Conservation (phyloP, 2,113 vertebrate species). For the Calidris pygmaea region DNA sequence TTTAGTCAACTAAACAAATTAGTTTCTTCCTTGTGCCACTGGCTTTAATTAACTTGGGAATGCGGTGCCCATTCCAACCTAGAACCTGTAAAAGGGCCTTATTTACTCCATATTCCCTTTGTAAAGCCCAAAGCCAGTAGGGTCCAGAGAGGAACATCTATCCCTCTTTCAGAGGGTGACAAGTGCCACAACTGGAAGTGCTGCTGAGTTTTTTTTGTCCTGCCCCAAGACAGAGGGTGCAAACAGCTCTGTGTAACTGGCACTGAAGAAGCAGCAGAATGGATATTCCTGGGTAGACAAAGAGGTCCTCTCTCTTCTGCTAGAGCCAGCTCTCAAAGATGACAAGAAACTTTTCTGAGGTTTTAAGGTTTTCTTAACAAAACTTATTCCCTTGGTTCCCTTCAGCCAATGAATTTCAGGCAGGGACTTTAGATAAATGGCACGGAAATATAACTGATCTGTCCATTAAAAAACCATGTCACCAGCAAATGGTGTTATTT, state of each 20-base stretch:
- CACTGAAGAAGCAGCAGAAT: neutral
- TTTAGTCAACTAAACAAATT: neutral
- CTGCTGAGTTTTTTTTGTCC: neutral
- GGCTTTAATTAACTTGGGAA: neutral
- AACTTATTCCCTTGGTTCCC: slow-evolving; percentile 20
- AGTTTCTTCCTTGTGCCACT: neutral
- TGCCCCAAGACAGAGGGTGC: neutral
- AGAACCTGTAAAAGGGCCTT: neutral
- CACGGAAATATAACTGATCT: slow-evolving; percentile 53
- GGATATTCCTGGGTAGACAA: neutral
- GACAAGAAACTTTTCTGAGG: neutral
- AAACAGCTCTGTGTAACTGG: neutral
- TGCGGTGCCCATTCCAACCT: neutral
- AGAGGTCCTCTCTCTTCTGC: neutral
- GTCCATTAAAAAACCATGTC: slow-evolving; percentile 51
- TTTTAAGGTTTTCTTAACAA: neutral
- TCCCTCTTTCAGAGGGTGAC: neutral
- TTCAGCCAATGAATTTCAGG: slow-evolving; percentile 30
- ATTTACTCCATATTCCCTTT: neutral
- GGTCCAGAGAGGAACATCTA: neutral
- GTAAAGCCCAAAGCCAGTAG: neutral
- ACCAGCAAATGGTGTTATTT: slow-evolving; percentile 58
- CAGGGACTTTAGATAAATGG: slow-evolving; percentile 45
- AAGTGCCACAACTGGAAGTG: neutral
- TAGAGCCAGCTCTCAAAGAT: neutral